Base-by-base conservation (phyloP, 1,140 invertebrate genomes). In the Apolygus lucorum region DNA sequence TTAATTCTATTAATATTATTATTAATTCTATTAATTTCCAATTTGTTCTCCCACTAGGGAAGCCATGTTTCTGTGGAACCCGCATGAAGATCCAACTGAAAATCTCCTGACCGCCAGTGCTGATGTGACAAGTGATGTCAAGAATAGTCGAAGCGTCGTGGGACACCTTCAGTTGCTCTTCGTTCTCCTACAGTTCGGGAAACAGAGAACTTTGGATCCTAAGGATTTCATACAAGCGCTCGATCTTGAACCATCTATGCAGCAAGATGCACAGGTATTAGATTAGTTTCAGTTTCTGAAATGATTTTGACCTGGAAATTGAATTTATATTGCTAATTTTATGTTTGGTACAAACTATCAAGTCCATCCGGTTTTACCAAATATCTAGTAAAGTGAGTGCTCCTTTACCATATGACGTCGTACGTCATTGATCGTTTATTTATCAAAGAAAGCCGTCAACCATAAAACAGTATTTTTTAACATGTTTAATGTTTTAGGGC, bases 121-220 rank as follows among this genome's bases (percentile, higher is more conserved):
- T 59, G 74, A 77, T 72, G n/a, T n/a, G n/a, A n/a, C n/a, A n/a
- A n/a, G n/a, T n/a, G n/a, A n/a, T n/a, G 64, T 73, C 68, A 28
- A 76, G 74, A 68, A 69, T 74, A 82, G 82, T 21, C 76, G 76
- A 27, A 79, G 80, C 28, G 79, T 78, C 1, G 77, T 87, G 73
- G 86, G 84, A 2, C 85, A 88, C 72, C 78, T 90, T 17, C 88
- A 90, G 75, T 81, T 84, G 29, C 81, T 89, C 52, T 90, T 90
- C 82, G 85, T 85, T 0, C 79, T 86, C 72, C 81, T 89, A 79
- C 84, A 87, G 75, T 84, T 82, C 72, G 85, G 83, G 71, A 83
- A 82, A 72, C 78, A 80, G 74, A 79, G 80, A 74, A 82, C 81
- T 59, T 79, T 89, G 28, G 86, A 89, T 79, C 87, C 87, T 4